Conservation (phyloP, 1,140 invertebrate species). For the Brachionus asplanchnoidis region DNA sequence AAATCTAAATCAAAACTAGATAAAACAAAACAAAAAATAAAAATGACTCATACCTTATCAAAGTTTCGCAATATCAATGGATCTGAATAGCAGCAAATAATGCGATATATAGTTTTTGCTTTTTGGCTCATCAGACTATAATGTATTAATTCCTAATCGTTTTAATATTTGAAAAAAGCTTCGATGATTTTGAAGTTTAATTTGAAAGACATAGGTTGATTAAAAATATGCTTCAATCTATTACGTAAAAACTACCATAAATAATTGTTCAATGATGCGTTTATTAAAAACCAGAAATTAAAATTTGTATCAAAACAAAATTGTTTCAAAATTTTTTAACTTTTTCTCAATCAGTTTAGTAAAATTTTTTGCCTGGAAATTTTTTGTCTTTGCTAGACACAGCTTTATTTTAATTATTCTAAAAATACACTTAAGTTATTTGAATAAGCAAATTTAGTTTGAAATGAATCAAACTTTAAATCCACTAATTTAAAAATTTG, state of each 20-base stretch:
- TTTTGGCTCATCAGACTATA: not conserved
- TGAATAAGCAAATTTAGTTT: no score
- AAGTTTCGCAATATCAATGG: not conserved
- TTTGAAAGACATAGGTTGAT: not conserved
- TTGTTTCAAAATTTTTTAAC: not conserved
- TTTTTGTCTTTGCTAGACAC: not conserved
- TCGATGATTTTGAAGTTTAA: not conserved
- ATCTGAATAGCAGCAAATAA: constrained; percentile 9
- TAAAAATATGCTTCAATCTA: not conserved
- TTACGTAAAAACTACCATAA: not conserved
- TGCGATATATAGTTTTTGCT: not conserved
- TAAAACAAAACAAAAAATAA: not conserved
- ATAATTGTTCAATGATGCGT: not conserved
- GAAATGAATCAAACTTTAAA: no score
- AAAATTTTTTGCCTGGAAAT: not conserved
- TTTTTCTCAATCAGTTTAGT: not conserved
- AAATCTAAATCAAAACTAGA: not conserved
- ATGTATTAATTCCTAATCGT: not conserved
- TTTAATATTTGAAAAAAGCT: not conserved
- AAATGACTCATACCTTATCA: not conserved
- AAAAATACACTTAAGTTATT: not conserved
- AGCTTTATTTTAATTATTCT: not conserved
- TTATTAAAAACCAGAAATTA: not conserved
- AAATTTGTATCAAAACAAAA: not conserved
- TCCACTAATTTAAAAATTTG: no score